phyloP scores from a whole-genome alignment of 2,888 invertebrate species.

The Lomographa bimaculata region DNA sequence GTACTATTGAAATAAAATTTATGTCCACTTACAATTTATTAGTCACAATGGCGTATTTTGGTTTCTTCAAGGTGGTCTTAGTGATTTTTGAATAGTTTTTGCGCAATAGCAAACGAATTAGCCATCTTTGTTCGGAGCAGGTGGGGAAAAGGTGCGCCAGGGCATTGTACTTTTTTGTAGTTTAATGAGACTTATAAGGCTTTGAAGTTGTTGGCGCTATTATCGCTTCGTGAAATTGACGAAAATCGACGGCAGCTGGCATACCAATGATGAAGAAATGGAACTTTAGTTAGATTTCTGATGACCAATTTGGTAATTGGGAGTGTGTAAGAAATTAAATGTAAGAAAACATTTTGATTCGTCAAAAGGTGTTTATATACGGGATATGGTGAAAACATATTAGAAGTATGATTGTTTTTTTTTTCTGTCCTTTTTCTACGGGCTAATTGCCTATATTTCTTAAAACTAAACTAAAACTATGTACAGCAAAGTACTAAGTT shows the following conservation, averaged over 20 bases:
- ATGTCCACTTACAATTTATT: conserved; percentile 33
- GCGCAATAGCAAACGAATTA: conserved; percentile 64
- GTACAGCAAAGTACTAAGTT: too few relatives aligned
- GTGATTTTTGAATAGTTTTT: conserved; percentile 14
- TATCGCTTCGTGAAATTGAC: conserved; percentile 17
- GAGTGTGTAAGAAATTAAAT: too few relatives aligned
- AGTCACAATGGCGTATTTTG: conserved; percentile 54
- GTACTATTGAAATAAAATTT: conserved; percentile 37
- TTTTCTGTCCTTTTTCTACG: too few relatives aligned
- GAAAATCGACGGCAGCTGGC: conserved; percentile 26
- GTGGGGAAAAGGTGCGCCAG: conserved; percentile 37
- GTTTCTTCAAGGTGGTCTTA: conserved; percentile 55
- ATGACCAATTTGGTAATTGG: conserved; percentile 8
- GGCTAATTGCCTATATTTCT: too few relatives aligned
- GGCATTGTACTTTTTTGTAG: conserved; percentile 25
- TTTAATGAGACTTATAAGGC: conserved; percentile 11
- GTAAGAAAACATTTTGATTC: too few relatives aligned
- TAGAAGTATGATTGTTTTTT: too few relatives aligned
- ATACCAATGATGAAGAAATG: conserved; percentile 7
- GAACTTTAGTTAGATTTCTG: conserved; percentile 13
- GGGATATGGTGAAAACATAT: too few relatives aligned
- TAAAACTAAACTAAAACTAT: too few relatives aligned
- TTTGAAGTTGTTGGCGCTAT: conserved; percentile 7
- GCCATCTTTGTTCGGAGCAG: conserved; percentile 51
- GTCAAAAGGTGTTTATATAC: too few relatives aligned